Evolutionary conservation across 2,797 vertebrate species (phyloP), one percentile per base, ranked within the genome.

Genomic region (Paguma larvata): DNA sequence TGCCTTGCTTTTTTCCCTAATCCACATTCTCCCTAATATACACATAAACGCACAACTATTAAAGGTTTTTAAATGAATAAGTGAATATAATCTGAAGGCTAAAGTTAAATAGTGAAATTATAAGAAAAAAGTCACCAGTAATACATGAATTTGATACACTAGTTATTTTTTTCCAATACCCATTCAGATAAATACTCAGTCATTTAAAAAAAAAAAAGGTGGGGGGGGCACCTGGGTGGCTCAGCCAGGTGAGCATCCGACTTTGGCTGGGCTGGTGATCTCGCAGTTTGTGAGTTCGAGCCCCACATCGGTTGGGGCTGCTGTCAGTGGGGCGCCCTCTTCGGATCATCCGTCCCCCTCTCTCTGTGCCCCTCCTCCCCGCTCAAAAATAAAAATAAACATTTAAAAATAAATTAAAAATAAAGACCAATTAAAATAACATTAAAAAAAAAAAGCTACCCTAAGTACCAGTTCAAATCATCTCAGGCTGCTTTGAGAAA

Each of bases 1-100:
- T 5, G 56, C 70, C 25, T 80, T 88, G 25, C 46, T 67, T 44
- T 82, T 89, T 41, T 25, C 68, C 14, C 84, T 77, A 82, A 46
- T 46, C 41, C 30, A 38, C 15, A 18, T 44, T 38, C 67, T 25
- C 68, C 14, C 84, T 38, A 38, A 38, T 38, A 38, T 38, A 38
- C 38, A 68, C 34, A 32, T 85, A 51, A 62, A 89, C 41, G 78
- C 5, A 63, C 68, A 70, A 38, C 18, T 51, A 68, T 51, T 72
- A 23, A 79, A 95, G 44, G 59, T 15, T 67, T 89, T 94, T 27
- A 87, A 92, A 87, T 92, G 65, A 94, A 44, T 7, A 30, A 78
- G 7, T 53, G 10, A 68, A 63, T 46, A 27, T 10, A 53, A 56
- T 67, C 68, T 86, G 85, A 95, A 88, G 62, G 63, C n/a, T 27